Evolutionary conservation across 2,888 invertebrate species (phyloP).

Genomic region (Agrochola litura): DNA sequence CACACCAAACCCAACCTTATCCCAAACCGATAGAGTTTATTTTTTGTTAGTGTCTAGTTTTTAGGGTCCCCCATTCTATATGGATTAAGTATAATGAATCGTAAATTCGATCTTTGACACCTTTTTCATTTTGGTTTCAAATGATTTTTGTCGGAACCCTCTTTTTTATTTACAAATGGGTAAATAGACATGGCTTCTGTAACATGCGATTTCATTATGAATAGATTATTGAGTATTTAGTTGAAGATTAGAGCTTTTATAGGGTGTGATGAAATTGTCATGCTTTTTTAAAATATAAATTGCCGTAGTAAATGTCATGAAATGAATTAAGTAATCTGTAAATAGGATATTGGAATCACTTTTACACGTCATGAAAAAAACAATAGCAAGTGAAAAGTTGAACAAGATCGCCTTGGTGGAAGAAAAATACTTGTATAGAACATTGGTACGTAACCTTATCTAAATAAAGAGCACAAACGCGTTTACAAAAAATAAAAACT

Average conservation of each 20-base stretch:
- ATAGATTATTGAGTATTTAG: conserved; percentile 43
- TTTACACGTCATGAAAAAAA: not conserved
- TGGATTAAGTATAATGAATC: conserved; percentile 90
- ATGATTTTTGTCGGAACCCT: conserved; percentile 81
- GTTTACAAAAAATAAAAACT: too few relatives aligned
- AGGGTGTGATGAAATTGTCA: conserved; percentile 16
- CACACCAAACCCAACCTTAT: conserved; percentile 47
- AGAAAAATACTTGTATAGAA: too few relatives aligned
- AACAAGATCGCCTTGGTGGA: too few relatives aligned
- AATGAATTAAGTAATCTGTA: too few relatives aligned
- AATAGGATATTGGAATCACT: too few relatives aligned
- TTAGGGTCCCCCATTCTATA: conserved; percentile 81
- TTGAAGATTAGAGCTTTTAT: conserved; percentile 9
- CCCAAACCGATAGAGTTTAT: conserved; percentile 46
- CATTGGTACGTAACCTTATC: too few relatives aligned
- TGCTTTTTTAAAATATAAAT: too few relatives aligned
- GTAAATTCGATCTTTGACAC: conserved; percentile 91
- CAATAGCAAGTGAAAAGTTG: too few relatives aligned
- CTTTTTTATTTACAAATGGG: conserved; percentile 70
- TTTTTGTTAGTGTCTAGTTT: conserved; percentile 38
- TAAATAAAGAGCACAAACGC: too few relatives aligned
- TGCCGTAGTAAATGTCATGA: too few relatives aligned
- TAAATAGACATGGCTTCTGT: conserved; percentile 85
- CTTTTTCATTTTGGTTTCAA: conserved; percentile 89
- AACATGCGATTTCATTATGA: conserved; percentile 80